Evolutionary conservation across 2,888 invertebrate species (phyloP).

Genomic region (Cerceris rybyensis): DNA sequence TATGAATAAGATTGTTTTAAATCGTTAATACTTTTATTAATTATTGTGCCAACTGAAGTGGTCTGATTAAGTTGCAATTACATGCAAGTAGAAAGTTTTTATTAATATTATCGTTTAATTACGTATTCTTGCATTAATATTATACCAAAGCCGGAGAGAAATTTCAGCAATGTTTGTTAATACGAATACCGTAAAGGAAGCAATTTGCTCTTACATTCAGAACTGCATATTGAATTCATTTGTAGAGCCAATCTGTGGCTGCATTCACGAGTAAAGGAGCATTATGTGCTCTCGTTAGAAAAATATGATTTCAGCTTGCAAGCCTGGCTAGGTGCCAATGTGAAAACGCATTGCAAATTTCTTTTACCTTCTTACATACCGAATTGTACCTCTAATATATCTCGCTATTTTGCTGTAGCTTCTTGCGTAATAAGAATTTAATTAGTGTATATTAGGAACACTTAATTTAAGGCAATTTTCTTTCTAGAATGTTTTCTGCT

Average conservation of each 20-base stretch:
- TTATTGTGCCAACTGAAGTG: too few relatives aligned
- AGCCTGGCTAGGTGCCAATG: conserved; percentile 38
- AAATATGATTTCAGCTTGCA: conserved; percentile 36
- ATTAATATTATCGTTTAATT: background rate
- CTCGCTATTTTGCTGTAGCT: too few relatives aligned
- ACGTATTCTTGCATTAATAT: background rate
- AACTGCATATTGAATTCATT: background rate
- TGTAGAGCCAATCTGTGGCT: conserved; percentile 16
- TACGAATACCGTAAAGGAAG: background rate
- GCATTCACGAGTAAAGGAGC: conserved; percentile 31
- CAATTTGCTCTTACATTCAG: conserved; percentile 7
- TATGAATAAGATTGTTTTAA: too few relatives aligned
- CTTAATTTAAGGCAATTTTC: background rate
- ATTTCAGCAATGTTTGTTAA: background rate
- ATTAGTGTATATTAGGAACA: background rate
- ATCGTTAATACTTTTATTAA: too few relatives aligned
- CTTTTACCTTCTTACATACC: conserved; percentile 9
- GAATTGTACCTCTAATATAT: background rate
- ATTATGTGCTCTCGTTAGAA: conserved; percentile 45
- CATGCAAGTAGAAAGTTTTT: background rate
- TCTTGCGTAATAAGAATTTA: too few relatives aligned
- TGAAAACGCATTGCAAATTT: conserved; percentile 30
- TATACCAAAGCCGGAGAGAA: background rate
- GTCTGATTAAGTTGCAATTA: too few relatives aligned
- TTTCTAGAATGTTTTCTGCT: background rate